Evolutionary conservation across 2,797 vertebrate species (phyloP), one percentile per base, ranked within the genome.

Genomic region (Enteromius viviparus): DNA sequence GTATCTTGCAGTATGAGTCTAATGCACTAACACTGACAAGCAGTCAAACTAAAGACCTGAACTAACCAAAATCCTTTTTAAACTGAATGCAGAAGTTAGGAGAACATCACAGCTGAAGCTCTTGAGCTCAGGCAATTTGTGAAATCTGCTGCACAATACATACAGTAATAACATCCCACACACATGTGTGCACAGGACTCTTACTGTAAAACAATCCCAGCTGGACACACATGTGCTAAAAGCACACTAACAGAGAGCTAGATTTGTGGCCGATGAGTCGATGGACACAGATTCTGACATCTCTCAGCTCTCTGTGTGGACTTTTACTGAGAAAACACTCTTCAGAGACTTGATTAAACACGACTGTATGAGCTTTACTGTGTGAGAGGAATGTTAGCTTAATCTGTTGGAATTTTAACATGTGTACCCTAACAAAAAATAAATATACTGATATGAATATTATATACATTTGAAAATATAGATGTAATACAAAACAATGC

Each of bases 191-290:
- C 70, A 76, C 71, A 14, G 58, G 12, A 37, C 23, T 26, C 40
- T 29, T 77, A 47, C 42, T 77, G 58, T 77, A 32, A 47, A 64
- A 64, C 75, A 47, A 21, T 77, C 40, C 76, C 75, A 77, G 58
- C n/a, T 78, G 26, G 8, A 12, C 40, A 78, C 58, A 76, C 55
- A 65, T 19, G 5, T 32, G 42, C 40, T 6, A 21, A 77, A 26
- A 26, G 9, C 21, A 19, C 53, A 14, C 34, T 23, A 60, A 37
- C 58, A 45, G 15, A 6, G 71, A 51, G 29, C 26, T 53, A n/a
- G n/a, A 32, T n/a, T 26, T 76, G 7, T 1, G 1, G 14, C 26
- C 23, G 12, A 60, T 34, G 17, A 60, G 53, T 14, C 7, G 34
- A 37, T 37, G 34, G 34, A 37, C 34, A 37, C 5, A 37, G 34